A percentile compares a stretch with the other conserved stretches of the same genome.
Evolutionary conservation across 1,140 invertebrate genomes (phyloP).

Genomic region (Trichonephila inaurata): DNA sequence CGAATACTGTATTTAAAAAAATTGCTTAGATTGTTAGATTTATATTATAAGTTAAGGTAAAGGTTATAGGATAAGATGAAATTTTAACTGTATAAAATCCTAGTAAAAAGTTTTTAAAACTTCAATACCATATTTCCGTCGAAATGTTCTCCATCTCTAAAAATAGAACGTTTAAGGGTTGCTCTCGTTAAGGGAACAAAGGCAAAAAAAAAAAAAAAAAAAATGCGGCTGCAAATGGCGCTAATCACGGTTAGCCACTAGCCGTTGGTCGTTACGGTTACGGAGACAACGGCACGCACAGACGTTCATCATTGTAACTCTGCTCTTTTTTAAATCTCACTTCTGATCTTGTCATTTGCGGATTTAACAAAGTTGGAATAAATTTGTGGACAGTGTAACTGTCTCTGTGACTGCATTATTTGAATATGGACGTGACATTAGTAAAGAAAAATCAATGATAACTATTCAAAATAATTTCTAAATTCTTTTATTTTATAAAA

Average conservation of each 20-base stretch:
- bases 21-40: neutral
- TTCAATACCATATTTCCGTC: neutral
- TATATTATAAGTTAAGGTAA: neutral
- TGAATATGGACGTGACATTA: too few species aligned
- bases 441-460: too few species aligned
- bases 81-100: neutral
- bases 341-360: neutral
- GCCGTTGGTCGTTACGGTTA: slow-evolving; percentile 57
- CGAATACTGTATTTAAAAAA: too few species aligned
- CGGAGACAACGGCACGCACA: slow-evolving; percentile 65
- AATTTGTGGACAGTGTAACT: neutral
- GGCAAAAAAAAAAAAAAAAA: neutral
- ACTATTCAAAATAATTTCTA: too few species aligned
- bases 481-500: too few species aligned
- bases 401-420: neutral
- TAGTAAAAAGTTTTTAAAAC: neutral
- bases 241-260: slow-evolving; percentile 62
- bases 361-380: slow-evolving; percentile 24
- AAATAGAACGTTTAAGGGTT: slow-evolving; percentile 52
- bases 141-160: neutral
- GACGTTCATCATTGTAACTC: slow-evolving; percentile 11
- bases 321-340: slow-evolving; percentile 12
- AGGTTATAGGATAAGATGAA: neutral
- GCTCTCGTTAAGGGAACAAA: slow-evolving; percentile 21
- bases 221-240: slow-evolving; percentile 49